Base-by-base conservation (phyloP, 2,888 invertebrate species). In the Scrobipalpa atriplicella region DNA sequence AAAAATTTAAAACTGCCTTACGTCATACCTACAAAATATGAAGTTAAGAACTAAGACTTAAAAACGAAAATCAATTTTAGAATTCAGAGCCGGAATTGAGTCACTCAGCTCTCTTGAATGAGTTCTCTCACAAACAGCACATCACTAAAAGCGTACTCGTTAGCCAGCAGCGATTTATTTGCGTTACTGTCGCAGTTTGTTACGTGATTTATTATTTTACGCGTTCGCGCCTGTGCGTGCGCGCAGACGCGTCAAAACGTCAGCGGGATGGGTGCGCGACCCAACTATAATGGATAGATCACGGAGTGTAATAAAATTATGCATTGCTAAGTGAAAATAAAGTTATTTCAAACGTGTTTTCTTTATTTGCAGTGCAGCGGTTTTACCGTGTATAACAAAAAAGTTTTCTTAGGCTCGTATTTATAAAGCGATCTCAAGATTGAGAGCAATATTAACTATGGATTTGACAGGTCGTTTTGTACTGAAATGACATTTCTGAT, bases 121-220 rank as follows among this genome's bases (percentile, higher is more conserved):
- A 36, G 29, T 6, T 21, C 29, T n/a, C n/a, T 36, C 18, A 8
- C 16, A 2, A 36, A 29, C 29, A 3, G 58, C n/a, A 29, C 29
- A 38, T 41, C 64, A 13, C 68, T 64, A 52, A 13, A 16, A 58
- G 29, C 21, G 16, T 70, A 71, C 79, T 80, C 79, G 82, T 82
- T 82, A 82, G 78, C 73, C 76, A 74, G 72, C 70, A 65, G 79
- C 77, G 78, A 82, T 83, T 83, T 83, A 82, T 83, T 73, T 76
- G 72, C 75, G 78, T 77, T 73, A 78, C 78, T 76, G 79, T 79
- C 80, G 72, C 73, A 70, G 73, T 76, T 73, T 75, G 73, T 73
- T 75, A 72, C 71, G 74, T 78, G 74, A 81, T 84, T 84, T 83
- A 83, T 80, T 80, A 80, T 79, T 79, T 79, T 67, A 70, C 70